Percentiles rank a stretch among this genome's conserved stretches.
phyloP scores from a whole-genome alignment of 2,113 vertebrate species.

The Pogona vitticeps region DNA sequence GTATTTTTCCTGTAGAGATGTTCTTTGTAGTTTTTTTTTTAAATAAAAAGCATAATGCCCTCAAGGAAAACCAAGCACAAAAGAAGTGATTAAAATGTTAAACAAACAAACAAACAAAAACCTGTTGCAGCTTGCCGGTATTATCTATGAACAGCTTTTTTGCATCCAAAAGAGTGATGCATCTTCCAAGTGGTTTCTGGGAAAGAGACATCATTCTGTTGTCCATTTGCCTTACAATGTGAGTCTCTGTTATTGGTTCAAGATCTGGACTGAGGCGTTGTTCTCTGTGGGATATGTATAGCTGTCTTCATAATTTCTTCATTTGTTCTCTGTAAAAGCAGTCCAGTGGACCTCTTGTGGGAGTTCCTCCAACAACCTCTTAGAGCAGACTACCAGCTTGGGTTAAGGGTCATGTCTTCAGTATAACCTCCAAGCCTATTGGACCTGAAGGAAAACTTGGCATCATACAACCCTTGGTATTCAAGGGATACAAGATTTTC shows the following conservation, averaged over 20 bases:
- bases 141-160: constrained; percentile 31
- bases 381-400: no score
- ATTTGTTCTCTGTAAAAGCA: constrained; percentile 37
- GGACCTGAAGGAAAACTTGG: no score
- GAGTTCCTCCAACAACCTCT: no score
- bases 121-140: background rate
- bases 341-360: constrained; percentile 38
- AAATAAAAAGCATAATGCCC: background rate
- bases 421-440: no score
- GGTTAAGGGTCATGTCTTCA: no score
- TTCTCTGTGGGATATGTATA: constrained; percentile 53
- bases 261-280: constrained; percentile 35
- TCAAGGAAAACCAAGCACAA: background rate
- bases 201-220: constrained; percentile 35
- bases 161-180: constrained; percentile 5
- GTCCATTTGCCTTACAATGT: constrained; percentile 54
- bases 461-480: no score
- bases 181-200: constrained; percentile 63
- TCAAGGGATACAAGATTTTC: no score
- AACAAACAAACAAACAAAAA: constrained; percentile 17
- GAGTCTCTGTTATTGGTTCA: constrained; percentile 50
- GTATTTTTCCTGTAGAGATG: background rate
- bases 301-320: no score
- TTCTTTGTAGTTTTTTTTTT: background rate
- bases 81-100: constrained; percentile 19